A percentile compares a stretch with the other conserved stretches of the same genome.
These are phyloP conservation scores for Yasuhikotakia modesta DNA, from an alignment of 2,797 vertebrate species.

Conservation along the genomic window DNA sequence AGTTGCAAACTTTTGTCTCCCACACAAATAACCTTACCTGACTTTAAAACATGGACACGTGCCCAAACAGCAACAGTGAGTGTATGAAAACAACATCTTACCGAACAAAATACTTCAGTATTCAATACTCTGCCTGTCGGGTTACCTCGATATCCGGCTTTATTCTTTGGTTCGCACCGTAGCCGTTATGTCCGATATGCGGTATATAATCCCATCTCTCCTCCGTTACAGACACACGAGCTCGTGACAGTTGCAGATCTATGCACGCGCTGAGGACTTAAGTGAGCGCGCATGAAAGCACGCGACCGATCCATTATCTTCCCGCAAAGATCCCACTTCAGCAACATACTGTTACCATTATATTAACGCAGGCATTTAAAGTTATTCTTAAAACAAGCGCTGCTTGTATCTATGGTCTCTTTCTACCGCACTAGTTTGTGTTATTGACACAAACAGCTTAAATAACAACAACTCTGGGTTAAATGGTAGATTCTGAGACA, in stretches of 20 bases:
- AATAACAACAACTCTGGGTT: neutral
- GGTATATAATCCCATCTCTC: neutral
- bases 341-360: neutral
- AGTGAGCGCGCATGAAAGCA: constrained; percentile 8
- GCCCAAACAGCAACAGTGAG: constrained; percentile 12
- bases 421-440: neutral
- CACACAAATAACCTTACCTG: constrained; percentile 25
- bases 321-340: neutral
- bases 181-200: constrained; percentile 65
- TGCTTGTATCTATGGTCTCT: neutral
- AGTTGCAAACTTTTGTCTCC: constrained; percentile 24
- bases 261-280: constrained; percentile 17
- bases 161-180: constrained; percentile 76
- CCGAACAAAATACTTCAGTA: neutral
- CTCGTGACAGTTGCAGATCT: neutral
- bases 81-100: constrained; percentile 14
- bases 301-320: constrained; percentile 34
- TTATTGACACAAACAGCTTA: neutral
- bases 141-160: constrained; percentile 81
- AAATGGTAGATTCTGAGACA: constrained; percentile 29
- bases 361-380: neutral
- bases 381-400: neutral
- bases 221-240: neutral
- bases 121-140: neutral
- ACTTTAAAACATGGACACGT: constrained; percentile 30